A percentile compares a stretch with the other conserved stretches of the same genome.
Evolutionary conservation across 2,113 vertebrate genomes (phyloP).

Genomic region (Centropus bengalensis): DNA sequence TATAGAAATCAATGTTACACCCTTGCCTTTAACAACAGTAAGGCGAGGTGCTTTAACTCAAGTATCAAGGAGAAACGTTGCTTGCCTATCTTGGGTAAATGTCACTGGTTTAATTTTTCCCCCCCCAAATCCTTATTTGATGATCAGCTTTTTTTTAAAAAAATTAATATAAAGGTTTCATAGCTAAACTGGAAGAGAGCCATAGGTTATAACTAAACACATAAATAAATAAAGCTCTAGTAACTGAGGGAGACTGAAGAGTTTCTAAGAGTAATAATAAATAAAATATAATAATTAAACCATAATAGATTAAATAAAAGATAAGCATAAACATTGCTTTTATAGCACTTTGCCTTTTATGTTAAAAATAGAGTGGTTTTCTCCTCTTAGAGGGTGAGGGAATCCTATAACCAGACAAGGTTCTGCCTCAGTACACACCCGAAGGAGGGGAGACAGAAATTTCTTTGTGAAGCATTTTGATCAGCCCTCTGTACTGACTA

Average conservation of each 20-base stretch:
- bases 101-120: background rate
- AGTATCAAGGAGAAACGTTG: background rate
- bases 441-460: background rate
- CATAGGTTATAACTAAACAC: background rate
- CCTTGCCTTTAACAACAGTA: background rate
- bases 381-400: background rate
- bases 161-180: background rate
- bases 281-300: no score
- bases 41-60: background rate
- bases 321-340: background rate
- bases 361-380: background rate
- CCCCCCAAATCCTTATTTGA: background rate
- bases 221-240: background rate
- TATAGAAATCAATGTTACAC: background rate
- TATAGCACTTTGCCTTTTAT: background rate
- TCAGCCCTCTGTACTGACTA: background rate
- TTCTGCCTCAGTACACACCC: background rate
- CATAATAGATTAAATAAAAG: background rate
- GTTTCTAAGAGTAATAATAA: background rate
- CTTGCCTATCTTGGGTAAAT: background rate
- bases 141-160: background rate
- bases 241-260: background rate
- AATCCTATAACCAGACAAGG: background rate
- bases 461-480: background rate
- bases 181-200: background rate